A percentile compares a stretch with the other conserved stretches of the same genome.
These are phyloP conservation scores for Oryctolagus cuniculus DNA, from an alignment of 2,113 vertebrate species.

Conservation along the genomic window mOryCun1.1 NC_091433.1:195326001-195326500, in stretches of 20 bases:
- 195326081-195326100: background rate
- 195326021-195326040: conserved; percentile 14
- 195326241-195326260: background rate
- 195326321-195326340: background rate
- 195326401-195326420: no score
- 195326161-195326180: background rate
- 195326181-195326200: rapidly evolving
- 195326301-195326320: background rate
- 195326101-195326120: background rate
- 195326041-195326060: background rate
- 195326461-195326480: no score
- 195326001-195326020: background rate
- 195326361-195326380: no score
- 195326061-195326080: background rate
- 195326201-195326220: background rate
- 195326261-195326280: background rate
- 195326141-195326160: background rate
- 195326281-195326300: no score
- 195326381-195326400: no score
- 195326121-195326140: conserved; percentile 38
- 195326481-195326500: no score
- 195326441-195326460: no score
- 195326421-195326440: no score
- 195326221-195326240: background rate
- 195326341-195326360: no score